Base-by-base conservation (phyloP, 2,797 vertebrate genomes). In the Chromobotia macracanthus region DNA sequence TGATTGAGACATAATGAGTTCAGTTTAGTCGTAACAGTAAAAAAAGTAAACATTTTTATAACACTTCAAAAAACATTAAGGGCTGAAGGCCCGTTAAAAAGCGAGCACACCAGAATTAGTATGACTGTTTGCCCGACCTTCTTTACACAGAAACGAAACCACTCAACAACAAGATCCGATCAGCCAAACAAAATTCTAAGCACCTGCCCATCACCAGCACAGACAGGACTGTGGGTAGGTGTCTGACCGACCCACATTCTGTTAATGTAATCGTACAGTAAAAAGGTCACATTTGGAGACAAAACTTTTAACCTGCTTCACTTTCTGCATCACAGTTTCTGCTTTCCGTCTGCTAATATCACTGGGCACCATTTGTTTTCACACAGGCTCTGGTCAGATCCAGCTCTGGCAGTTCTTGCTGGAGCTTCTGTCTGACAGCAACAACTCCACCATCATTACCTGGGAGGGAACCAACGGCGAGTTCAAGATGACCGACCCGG, bases 381-480 rank as follows among this genome's bases (percentile, higher is more conserved):
- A 60, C 46, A 21, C 82, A 95, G 95, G 95, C 73, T 95, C 94
- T 0, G 95, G 95, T 18, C 95, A 95, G 89, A 95, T 95, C 89
- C 95, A 95, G 90, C 90, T 95, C 80, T 95, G 95, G 95, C 95
- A 95, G 87, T 95, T 95, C 86, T 91, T 95, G 83, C 88, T 95
- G 87, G 95, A 95, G 90, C 91, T 95, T 72, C 89, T 95, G 51
- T 93, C 94, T 0, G 94, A 95, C 91, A 94, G 88, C 89, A 87
- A 74, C 87, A 95, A 95, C 38, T 38, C 92, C 1, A 0, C 0
- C 88, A 95, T 95, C 90, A 95, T 95, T 84, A 94, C 94, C 77
- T 95, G 95, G 95, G 94, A 95, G 80, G 95, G 95, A 21, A 92
- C 91, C 68, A 95, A 95, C 0, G 94, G 95, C 0, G 95, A 95